A percentile compares a stretch with the other conserved stretches of the same genome.
These are phyloP conservation scores for Semnornis frantzii DNA, from an alignment of 2,113 vertebrate species.

Conservation along the genomic window DNA sequence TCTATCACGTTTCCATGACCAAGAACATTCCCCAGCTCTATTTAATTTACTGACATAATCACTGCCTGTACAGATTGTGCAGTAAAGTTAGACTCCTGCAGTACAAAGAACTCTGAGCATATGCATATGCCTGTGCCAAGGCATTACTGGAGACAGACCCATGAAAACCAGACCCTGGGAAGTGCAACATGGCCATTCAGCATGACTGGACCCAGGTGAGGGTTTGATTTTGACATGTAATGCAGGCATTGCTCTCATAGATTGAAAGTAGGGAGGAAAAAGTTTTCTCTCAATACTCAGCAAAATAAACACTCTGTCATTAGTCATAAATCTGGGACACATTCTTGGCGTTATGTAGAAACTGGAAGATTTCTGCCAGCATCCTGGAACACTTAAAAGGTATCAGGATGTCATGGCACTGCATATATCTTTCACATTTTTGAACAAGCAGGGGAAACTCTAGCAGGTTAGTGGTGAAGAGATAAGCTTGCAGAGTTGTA, in stretches of 20 bases:
- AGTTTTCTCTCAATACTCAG: background rate
- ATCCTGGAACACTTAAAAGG: background rate
- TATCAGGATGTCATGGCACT: background rate
- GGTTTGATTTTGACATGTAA: background rate
- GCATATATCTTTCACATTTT: background rate
- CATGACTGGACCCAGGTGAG: background rate
- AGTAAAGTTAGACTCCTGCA: background rate
- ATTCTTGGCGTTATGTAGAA: background rate
- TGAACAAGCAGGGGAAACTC: background rate
- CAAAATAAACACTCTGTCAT: background rate
- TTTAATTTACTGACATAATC: constrained; percentile 15
- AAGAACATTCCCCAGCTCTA: background rate
- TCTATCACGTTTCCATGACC: background rate
- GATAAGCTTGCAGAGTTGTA: background rate
- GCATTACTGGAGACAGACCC: background rate
- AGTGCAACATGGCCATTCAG: background rate
- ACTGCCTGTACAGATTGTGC: background rate
- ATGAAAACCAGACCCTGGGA: background rate
- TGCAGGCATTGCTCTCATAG: background rate
- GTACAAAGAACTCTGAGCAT: background rate
- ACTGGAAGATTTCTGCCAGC: background rate
- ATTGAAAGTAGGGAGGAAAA: background rate
- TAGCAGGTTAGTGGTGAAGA: background rate
- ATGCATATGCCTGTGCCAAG: background rate
- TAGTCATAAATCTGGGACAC: background rate